Percentiles rank a stretch among this genome's conserved stretches.
Evolutionary conservation across 2,888 invertebrate genomes (phyloP).

Genomic region (Nomada fabriciana): DNA sequence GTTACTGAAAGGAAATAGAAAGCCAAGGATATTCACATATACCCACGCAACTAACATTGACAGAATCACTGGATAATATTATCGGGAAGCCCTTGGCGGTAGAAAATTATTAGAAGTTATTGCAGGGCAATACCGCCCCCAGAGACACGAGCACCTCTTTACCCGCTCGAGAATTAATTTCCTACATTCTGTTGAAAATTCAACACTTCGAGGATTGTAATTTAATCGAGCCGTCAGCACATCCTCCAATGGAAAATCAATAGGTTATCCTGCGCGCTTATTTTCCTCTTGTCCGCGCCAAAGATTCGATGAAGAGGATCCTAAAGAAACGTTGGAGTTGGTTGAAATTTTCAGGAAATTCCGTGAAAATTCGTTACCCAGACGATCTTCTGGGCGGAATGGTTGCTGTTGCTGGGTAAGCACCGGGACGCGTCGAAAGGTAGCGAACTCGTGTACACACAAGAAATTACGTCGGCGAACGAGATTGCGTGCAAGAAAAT

Average conservation of each 20-base stretch:
- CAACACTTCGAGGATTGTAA: conserved; percentile 66
- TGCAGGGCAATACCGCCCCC: conserved; percentile 58
- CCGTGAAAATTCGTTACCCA: conserved; percentile 1
- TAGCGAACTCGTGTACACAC: too few relatives aligned
- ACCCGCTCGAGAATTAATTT: conserved; percentile 69
- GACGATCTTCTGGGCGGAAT: background rate
- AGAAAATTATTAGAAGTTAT: conserved; percentile 74
- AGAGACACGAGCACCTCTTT: conserved; percentile 47
- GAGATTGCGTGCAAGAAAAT: conserved; percentile 11
- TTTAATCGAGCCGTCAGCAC: conserved; percentile 52
- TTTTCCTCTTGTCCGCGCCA: conserved; percentile 5
- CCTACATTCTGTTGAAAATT: conserved; percentile 54
- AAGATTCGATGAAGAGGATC: background rate
- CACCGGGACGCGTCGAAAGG: background rate
- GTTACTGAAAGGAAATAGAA: background rate
- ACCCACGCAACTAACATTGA: conserved; percentile 37
- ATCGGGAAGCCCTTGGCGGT: conserved; percentile 51
- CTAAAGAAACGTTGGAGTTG: background rate
- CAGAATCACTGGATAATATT: conserved; percentile 52
- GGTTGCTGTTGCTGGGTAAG: background rate
- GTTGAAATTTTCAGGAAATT: conserved; percentile 4
- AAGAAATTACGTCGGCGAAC: background rate
- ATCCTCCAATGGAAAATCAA: conserved; percentile 42
- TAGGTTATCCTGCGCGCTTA: conserved; percentile 3
- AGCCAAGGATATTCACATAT: background rate